Percentiles rank a stretch among this genome's conserved stretches.
Evolutionary conservation across 1,140 invertebrate species (phyloP).

Genomic region (Papilio helenus): DNA sequence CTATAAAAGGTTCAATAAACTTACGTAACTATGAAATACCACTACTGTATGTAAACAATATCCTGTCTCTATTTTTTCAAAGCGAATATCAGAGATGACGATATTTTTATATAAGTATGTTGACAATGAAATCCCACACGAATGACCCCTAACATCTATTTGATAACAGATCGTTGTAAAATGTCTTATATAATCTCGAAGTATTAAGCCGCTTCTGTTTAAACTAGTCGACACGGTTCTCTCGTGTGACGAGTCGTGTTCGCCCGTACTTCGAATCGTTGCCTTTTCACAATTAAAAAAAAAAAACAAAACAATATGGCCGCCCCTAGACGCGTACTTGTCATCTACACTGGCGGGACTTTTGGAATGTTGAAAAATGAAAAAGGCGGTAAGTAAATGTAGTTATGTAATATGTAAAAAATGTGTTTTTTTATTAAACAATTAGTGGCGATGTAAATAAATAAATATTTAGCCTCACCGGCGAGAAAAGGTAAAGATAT

Average conservation of each 20-base stretch:
- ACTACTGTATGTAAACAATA: no score
- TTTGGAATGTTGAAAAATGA: slow-evolving; percentile 94
- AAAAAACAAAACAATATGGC: slow-evolving; percentile 56
- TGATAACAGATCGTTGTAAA: slow-evolving; percentile 1
- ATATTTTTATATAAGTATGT: no score
- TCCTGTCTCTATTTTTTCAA: no score
- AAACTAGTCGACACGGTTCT: slow-evolving; percentile 2
- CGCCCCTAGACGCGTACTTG: slow-evolving; percentile 84
- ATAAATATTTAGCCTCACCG: no score
- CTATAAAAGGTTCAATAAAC: no score
- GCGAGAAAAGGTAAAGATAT: no score
- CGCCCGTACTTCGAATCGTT: neutral
- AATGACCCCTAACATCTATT: slow-evolving; percentile 7
- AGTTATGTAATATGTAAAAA: no score
- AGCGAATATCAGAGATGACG: no score
- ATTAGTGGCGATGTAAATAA: no score
- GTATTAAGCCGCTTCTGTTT: neutral
- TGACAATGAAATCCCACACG: neutral
- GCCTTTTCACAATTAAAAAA: neutral
- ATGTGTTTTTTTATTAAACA: no score
- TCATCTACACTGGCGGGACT: slow-evolving; percentile 94
- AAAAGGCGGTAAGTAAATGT: slow-evolving; percentile 85
- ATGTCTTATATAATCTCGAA: neutral
- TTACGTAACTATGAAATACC: no score
- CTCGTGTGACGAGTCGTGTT: slow-evolving; percentile 6